Evolutionary conservation across 1,140 invertebrate species (phyloP).

Genomic region (Hylaeus volcanicus): DNA sequence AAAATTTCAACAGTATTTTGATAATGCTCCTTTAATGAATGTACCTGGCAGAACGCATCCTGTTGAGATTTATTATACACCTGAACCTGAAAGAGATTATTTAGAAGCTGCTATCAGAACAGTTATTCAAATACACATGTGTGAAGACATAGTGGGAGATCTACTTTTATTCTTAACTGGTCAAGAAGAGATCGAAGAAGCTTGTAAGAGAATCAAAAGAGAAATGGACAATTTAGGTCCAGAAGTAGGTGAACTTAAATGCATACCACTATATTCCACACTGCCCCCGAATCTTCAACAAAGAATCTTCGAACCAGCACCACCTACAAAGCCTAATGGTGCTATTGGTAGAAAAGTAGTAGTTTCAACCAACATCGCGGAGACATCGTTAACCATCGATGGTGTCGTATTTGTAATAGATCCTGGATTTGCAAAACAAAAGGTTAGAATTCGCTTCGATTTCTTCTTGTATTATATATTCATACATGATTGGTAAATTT

Average conservation of each 20-base stretch:
- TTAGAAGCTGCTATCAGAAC: conserved; percentile 99
- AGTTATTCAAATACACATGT: conserved; percentile 99
- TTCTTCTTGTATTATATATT: not conserved
- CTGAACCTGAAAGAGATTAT: conserved; percentile 98
- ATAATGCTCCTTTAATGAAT: conserved; percentile 98
- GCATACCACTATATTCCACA: conserved; percentile 99
- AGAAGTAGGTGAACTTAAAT: conserved; percentile 98
- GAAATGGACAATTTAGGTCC: conserved; percentile 98
- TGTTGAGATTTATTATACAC: conserved; percentile 99
- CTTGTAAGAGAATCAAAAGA: conserved; percentile 98
- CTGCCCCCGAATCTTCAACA: conserved; percentile 98
- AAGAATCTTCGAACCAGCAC: conserved; percentile 97
- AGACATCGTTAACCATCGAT: conserved; percentile 99
- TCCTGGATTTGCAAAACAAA: conserved; percentile 99
- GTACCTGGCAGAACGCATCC: conserved; percentile 98
- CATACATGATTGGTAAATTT: conserved; percentile 30
- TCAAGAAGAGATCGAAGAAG: conserved; percentile 98
- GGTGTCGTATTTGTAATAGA: conserved; percentile 99
- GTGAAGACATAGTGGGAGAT: conserved; percentile 97
- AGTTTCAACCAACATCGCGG: conserved; percentile 99
- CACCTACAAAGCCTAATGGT: conserved; percentile 95
- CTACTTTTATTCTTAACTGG: conserved; percentile 97
- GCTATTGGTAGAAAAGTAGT: conserved; percentile 98
- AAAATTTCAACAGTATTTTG: conserved; percentile 99
- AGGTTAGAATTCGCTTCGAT: conserved; percentile 81